These are phyloP conservation scores for Leptobrachium leishanense DNA, from an alignment of 2,113 vertebrate species.

Conservation along the genomic window DNA sequence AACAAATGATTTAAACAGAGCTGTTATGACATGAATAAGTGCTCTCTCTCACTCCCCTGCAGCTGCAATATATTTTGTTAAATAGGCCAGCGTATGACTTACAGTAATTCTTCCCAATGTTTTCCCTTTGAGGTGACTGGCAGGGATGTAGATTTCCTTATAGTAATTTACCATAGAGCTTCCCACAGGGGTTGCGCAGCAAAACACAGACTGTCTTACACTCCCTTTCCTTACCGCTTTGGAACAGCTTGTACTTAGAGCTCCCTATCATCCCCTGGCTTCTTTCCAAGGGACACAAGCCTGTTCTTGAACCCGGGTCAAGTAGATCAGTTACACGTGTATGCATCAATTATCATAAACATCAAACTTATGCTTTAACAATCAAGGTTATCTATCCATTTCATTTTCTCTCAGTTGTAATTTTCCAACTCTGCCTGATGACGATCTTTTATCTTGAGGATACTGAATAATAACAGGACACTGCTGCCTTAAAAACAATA, in stretches of 20 bases:
- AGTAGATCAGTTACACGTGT: constrained; percentile 33
- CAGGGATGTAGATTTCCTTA: constrained; percentile 24
- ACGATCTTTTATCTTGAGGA: too few species aligned
- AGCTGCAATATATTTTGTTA: background rate
- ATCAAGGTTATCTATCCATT: constrained; percentile 14
- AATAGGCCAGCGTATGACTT: constrained; percentile 1
- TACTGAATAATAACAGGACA: too few species aligned
- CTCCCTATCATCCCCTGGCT: constrained; percentile 18
- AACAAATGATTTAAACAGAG: background rate
- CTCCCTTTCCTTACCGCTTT: constrained; percentile 31
- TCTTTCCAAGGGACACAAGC: constrained; percentile 32
- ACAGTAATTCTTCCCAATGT: constrained; percentile 10
- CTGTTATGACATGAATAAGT: background rate
- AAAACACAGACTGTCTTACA: constrained; percentile 20
- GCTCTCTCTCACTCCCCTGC: background rate
- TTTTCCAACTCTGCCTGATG: constrained; percentile 1
- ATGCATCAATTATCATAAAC: constrained; percentile 35
- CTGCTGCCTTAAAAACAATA: too few species aligned
- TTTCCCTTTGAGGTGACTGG: constrained; percentile 22
- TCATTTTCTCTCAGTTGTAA: background rate
- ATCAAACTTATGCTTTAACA: constrained; percentile 6
- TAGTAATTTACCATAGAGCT: constrained; percentile 31
- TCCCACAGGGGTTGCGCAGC: background rate
- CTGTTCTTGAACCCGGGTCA: constrained; percentile 37
- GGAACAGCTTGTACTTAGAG: constrained; percentile 46